phyloP scores from a whole-genome alignment of 2,888 invertebrate species.

The Drosophila meridiana region DNA sequence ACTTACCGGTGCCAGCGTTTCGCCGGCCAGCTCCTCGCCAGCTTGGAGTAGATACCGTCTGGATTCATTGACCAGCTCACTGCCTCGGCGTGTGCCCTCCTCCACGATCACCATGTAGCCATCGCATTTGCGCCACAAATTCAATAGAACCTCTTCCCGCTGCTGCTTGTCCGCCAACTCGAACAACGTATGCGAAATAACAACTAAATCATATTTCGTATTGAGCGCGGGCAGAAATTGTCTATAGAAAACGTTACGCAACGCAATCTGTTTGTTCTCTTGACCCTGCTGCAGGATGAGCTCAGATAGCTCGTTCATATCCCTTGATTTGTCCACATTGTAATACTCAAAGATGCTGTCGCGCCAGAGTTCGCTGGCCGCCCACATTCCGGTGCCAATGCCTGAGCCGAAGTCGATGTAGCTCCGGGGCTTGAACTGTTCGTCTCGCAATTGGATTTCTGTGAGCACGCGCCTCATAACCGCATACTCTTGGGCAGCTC shows the following conservation, averaged over 20 bases:
- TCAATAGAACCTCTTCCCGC: slow-evolving; percentile 89
- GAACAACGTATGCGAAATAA: slow-evolving; percentile 92
- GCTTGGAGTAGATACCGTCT: slow-evolving; percentile 90
- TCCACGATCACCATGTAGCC: slow-evolving; percentile 94
- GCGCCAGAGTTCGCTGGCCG: slow-evolving; percentile 90
- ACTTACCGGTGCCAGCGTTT: slow-evolving; percentile 92
- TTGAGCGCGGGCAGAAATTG: slow-evolving; percentile 91
- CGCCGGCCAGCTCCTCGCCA: slow-evolving; percentile 85
- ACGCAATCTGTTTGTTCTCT: slow-evolving; percentile 87
- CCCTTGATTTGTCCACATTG: slow-evolving; percentile 92
- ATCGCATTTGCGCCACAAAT: slow-evolving; percentile 94
- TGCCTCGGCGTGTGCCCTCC: slow-evolving; percentile 93
- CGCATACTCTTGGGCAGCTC: slow-evolving; percentile 92
- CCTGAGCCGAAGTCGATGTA: slow-evolving; percentile 97
- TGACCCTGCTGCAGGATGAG: slow-evolving; percentile 89
- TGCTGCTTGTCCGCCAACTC: slow-evolving; percentile 90
- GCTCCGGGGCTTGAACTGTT: slow-evolving; percentile 89
- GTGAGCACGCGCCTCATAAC: slow-evolving; percentile 89
- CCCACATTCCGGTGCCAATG: slow-evolving; percentile 94
- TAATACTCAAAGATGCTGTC: slow-evolving; percentile 91
- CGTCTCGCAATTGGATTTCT: slow-evolving; percentile 89
- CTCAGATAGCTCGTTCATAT: slow-evolving; percentile 93
- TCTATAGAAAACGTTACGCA: slow-evolving; percentile 89
- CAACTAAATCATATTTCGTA: slow-evolving; percentile 91
- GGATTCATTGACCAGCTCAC: slow-evolving; percentile 92